Base-by-base conservation (phyloP, 2,888 invertebrate species). In the Arctia plantaginis region DNA sequence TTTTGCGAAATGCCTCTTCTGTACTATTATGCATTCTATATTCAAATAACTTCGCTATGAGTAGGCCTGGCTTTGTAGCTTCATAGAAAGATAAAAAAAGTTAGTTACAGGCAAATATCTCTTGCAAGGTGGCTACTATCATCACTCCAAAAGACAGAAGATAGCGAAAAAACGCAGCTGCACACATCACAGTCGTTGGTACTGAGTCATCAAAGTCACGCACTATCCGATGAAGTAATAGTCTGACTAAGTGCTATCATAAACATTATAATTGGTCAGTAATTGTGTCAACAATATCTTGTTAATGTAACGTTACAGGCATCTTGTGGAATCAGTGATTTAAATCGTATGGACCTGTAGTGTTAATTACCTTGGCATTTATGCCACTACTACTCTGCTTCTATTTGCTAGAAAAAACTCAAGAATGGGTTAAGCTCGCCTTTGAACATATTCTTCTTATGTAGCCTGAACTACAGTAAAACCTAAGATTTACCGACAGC, bases 241-340 rank as follows among this genome's bases (percentile, higher is more conserved):
- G 69, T 47, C 68, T 84, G 84, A 78, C 82, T 82, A 80, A 82
- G 72, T 74, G 59, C 72, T 66, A 75, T 70, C 80, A 75, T 77
- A 80, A 83, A 84, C 75, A 84, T 65, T 69, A 66, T 80, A 78
- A 84, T 75, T 75, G 73, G 51, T 23, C 44, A 47, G 65, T 76
- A 74, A 82, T 77, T 73, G 73, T 78, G 74, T 71, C 80, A 84
- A 77, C 75, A 77, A 41, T 35, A 47, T 77, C 66, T 73, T 74
- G 62, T 67, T 73, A 72, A 74, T 77, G 55, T 35, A 15, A 65
- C 23, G 30, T 41, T 51, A 74, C 70, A 64, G 55, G 68, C 69
- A 77, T 74, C 7, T 55, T 44, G 33, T 33, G 15, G 27, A 20
- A 62, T 62, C 30, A 6, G 18, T 1, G 7, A 7, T 62, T 30